These are phyloP conservation scores for Coendou prehensilis DNA, from an alignment of 2,797 vertebrate genomes.

Conservation along the genomic window DNA sequence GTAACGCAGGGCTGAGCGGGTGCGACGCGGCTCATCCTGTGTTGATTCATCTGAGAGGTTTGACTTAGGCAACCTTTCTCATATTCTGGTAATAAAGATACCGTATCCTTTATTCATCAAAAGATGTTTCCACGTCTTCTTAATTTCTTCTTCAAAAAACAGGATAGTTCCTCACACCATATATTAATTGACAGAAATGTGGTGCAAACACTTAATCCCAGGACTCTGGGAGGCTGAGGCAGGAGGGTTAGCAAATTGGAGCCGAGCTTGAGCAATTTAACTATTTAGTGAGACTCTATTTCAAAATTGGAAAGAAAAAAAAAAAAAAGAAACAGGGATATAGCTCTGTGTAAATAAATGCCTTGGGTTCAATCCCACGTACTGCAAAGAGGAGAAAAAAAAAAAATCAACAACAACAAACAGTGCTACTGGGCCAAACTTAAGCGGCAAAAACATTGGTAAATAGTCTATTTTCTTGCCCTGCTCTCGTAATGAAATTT, in stretches of 20 bases:
- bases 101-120: neutral
- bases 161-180: neutral
- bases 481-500: neutral
- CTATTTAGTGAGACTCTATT: neutral
- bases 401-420: neutral
- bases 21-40: rapidly evolving
- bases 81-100: neutral
- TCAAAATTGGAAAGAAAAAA: neutral
- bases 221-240: neutral
- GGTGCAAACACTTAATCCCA: neutral
- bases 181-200: neutral
- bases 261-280: neutral
- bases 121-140: neutral
- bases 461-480: neutral
- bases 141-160: neutral
- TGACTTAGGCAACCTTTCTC: neutral
- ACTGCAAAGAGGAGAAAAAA: neutral
- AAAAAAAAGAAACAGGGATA: neutral
- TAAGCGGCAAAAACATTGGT: neutral
- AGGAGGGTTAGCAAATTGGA: neutral
- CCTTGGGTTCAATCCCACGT: neutral
- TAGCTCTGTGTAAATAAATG: neutral
- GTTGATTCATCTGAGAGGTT: neutral
- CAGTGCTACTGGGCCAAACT: neutral
- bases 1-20: rapidly evolving